Percentiles rank a stretch among this genome's conserved stretches.
Evolutionary conservation across 92 coral and sea anemone species (phyloP).

Genomic region (Epizoanthus rinbou): DNA sequence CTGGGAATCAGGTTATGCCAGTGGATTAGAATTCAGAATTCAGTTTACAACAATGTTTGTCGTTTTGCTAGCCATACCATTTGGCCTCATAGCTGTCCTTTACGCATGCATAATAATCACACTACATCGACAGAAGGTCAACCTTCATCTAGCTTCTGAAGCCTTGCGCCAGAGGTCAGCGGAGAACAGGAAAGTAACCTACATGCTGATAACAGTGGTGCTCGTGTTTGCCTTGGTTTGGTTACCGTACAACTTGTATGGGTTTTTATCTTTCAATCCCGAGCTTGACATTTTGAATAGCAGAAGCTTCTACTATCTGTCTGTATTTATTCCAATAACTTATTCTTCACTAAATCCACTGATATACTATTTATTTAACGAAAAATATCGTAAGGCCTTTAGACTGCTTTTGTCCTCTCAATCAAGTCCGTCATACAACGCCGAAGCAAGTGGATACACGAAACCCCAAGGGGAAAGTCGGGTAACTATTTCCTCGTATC

Average conservation of each 20-base stretch:
- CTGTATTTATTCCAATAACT: neutral
- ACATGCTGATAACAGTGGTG: conserved; percentile 15
- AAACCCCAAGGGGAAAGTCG: neutral
- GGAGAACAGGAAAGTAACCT: conserved; percentile 30
- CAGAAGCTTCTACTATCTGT: neutral
- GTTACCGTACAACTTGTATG: neutral
- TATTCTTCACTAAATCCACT: conserved; percentile 20
- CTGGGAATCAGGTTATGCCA: conserved; percentile 5
- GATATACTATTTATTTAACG: conserved; percentile 12
- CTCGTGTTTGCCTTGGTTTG: neutral
- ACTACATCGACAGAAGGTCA: neutral
- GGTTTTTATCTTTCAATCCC: neutral
- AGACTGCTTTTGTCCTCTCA: conserved; percentile 2
- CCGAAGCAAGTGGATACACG: neutral
- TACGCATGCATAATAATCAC: conserved; percentile 8
- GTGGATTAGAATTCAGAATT: neutral
- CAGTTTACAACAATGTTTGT: conserved; percentile 13
- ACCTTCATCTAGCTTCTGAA: conserved; percentile 5
- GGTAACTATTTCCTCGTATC: neutral
- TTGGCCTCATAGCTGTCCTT: conserved; percentile 6
- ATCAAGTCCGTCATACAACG: neutral
- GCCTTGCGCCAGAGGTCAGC: conserved; percentile 28
- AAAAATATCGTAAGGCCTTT: conserved; percentile 24
- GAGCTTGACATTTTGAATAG: neutral
- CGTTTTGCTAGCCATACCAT: neutral